Base-by-base conservation (phyloP, 2,888 invertebrate species). In the Cephus pygmeus region DNA sequence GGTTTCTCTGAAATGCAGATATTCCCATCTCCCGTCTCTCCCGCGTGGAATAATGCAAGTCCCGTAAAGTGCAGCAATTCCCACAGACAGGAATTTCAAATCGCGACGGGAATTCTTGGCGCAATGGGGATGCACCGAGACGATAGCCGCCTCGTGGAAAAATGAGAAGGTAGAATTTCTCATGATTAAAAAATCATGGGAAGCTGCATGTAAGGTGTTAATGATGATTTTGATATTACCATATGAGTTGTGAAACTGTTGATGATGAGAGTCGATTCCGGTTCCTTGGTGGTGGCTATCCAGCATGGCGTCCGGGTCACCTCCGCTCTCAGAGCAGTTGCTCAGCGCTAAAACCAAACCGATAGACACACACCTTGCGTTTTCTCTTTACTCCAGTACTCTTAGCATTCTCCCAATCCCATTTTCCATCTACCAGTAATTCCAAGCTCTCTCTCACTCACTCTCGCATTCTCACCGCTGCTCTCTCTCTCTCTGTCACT, bases 281-380 rank as follows among this genome's bases (percentile, higher is more conserved):
- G 89, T 84, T 87, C 90, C 91, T 85, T 88, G 90, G 84, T 91
- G 91, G 87, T 91, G 91, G 86, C 90, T 90, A 89, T 91, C 91
- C 91, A 91, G 90, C 90, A 91, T 90, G 84, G 87, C 88, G 86
- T 91, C 91, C 90, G 90, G 87, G 87, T 91, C 91, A 81, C 89
- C 91, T 86, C 91, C 91, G 86, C 91, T 90, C 89, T 91, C 91
- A 89, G 91, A 91, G 89, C 91, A 91, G 91, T 91, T 91, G 89
- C 91, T 91, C 91, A 91, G 91, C 84, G 91, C 91, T 91, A 91
- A 91, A 91, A 91, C 91, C 91, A 91, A 91, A 91, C 91, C 91
- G 91, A 91, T 91, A 91, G 91, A 91, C 91, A 91, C 89, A 91
- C 91, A 91, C 91, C 91, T 90, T 91, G 89, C 90, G 87, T 89